Base-by-base conservation (phyloP, 2,797 vertebrate genomes). In the Sebastes itinus region DNA sequence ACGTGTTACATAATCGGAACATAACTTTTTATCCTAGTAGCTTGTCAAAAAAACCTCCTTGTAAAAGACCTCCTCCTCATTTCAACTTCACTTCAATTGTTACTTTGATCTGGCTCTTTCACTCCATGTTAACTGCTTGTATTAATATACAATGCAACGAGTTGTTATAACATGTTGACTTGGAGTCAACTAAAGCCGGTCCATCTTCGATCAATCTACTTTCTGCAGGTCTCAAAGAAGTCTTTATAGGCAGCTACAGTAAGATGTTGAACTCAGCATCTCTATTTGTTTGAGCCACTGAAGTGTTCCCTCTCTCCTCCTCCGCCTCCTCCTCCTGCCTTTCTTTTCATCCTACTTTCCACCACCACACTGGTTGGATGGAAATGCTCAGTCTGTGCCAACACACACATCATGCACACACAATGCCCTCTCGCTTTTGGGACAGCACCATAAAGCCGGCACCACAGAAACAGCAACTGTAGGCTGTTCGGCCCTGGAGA, bases 361-460 rank as follows among this genome's bases (percentile, higher is more conserved):
- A 85, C 82, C 18, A 72, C 77, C 80, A 64, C 79, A 76, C 56
- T 73, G 77, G 74, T 84, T 83, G 8, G 54, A 87, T 89, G 92
- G 92, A 95, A 94, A 92, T 27, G 38, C 69, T 65, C 68, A 20
- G 52, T 52, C 82, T 49, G 79, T 80, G 93, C 93, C 93, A 94
- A 87, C 75, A 78, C 72, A 87, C 87, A 90, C 87, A 90, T 87
- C 84, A 91, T 70, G 76, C 66, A n/a, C 63, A 68, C 81, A 89
- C 79, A 87, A 89, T 81, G 79, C 84, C 77, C 80, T 86, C 81
- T 85, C 72, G 67, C 52, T 75, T 52, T 72, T 73, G 42, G 84
- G 82, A 87, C 82, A 58, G 87, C 83, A 76, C 75, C 76, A 77
- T 86, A 77, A 90, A 89, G 78, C 79, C 42, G 1, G 70, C 75